Base-by-base conservation (phyloP, 2,888 invertebrate species). In the Ormyrus rosae region DNA sequence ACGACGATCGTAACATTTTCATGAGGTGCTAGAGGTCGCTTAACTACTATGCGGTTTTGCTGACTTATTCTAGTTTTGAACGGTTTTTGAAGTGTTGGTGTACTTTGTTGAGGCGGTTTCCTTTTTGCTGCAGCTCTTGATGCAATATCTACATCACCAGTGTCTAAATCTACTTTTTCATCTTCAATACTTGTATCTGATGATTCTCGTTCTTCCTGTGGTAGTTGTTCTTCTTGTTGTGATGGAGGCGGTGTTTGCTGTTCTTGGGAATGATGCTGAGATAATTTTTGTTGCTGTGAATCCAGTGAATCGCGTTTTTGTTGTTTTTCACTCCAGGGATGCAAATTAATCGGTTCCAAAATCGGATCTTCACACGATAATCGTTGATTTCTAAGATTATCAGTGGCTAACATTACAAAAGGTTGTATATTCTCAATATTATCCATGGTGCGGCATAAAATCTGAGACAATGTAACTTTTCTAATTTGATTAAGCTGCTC, bases 401-500 rank as follows among this genome's bases (percentile, higher is more conserved):
- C 94, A 0, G 93, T 89, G 8, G 93, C 91, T 6, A 95, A 91
- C 87, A 95, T 95, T 0, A 93, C 94, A 84, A 95, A 95, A 0
- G 95, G 95, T 87, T 95, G 95, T 58, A 95, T 91, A 19, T 92
- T 94, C 82, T 94, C 93, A 60, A 95, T 93, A 55, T 92, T 93
- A 84, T 92, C 94, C 85, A 94, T 91, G 0, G 94, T 95, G 69
- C 93, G 92, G 86, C 96, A 96, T 7, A 96, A 91, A 3, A 96
- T 92, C 87, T 96, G 94, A 0, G 96, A 94, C 63, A 96, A 91
- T 0, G 95, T 94, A 13, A 95, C 93, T 71, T 94, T 92, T 53
- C 96, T 92, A 63, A 96, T 93, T 84, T 96, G 95, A 84, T 95
- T 94, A 4, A 97, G 90, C 88, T 97, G 96, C 0, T 94, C 93